phyloP scores from a whole-genome alignment of 2,797 vertebrate genomes.

The Chelidonichthys spinosus region DNA sequence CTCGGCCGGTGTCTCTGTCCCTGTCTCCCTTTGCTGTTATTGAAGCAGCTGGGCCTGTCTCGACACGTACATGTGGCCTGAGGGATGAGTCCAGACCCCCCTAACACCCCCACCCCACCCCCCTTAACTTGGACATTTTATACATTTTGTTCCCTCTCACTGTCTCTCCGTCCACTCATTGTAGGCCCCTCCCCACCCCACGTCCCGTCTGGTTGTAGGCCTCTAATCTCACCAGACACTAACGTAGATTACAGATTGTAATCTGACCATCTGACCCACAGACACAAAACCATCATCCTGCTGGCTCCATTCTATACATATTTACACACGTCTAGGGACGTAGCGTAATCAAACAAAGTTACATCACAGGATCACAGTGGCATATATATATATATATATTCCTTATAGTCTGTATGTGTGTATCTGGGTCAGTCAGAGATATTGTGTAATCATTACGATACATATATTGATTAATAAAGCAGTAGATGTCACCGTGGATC shows the following conservation, averaged over 20 bases:
- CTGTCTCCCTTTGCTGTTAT: constrained; percentile 40
- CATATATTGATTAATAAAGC: constrained; percentile 20
- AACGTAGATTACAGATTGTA: constrained; percentile 69
- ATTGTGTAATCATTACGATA: constrained; percentile 13
- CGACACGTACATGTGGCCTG: constrained; percentile 43
- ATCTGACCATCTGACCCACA: constrained; percentile 76
- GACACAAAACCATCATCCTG: constrained; percentile 63
- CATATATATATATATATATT: too few species aligned
- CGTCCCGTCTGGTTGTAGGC: constrained; percentile 44
- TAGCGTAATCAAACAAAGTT: too few species aligned
- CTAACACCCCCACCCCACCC: too few species aligned
- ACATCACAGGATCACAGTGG: too few species aligned
- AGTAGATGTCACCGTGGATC: constrained; percentile 25
- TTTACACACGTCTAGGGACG: constrained; percentile 3
- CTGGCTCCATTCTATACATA: constrained; percentile 35
- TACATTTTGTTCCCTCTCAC: constrained; percentile 32
- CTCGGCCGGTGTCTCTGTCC: constrained; percentile 51
- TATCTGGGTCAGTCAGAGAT: constrained; percentile 24
- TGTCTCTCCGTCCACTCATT: constrained; percentile 18
- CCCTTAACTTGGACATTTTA: constrained; percentile 26
- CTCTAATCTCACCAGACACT: constrained; percentile 62
- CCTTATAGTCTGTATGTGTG: background rate
- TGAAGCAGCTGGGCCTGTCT: constrained; percentile 59
- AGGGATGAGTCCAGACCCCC: constrained; percentile 27
- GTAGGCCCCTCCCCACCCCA: constrained; percentile 21